Base-by-base conservation (phyloP, 2,888 invertebrate species). In the Epinotia ramella region DNA sequence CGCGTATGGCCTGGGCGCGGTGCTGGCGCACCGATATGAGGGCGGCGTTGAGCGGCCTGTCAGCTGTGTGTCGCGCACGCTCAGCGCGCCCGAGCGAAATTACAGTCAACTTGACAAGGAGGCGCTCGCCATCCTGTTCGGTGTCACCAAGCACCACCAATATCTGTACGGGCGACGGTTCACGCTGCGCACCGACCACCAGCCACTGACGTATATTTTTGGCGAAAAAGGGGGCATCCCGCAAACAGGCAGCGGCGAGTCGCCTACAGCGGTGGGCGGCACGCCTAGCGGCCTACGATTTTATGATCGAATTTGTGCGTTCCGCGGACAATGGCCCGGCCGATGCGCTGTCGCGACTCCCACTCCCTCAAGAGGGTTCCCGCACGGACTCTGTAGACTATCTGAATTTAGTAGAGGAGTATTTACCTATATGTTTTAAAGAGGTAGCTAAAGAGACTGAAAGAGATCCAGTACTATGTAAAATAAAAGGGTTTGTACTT, bases 31-130 rank as follows among this genome's bases (percentile, higher is more conserved):
- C n/a, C n/a, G n/a, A n/a, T n/a, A 53, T 53, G 53, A 53, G 24
- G 66, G 12, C 28, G 53, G 66, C 28, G 13, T 7, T 33, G 53
- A 33, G 20, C 28, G 66, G 28, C 28, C 28, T 33, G 77, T 82
- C n/a, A 75, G 77, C 16, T 83, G 77, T 60, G 81, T 71, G 1
- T 83, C 80, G 44, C 79, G 82, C 4, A 81, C 80, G 7, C 68
- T 84, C 11, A 79, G 68, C 62, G 60, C 46, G 6, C 77, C 83
- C 0, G 84, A 84, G 62, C 53, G 57, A 3, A 28, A 28, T 28
- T 28, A 28, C 28, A 28, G 2, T 28, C 28, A 28, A 5, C 28
- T 28, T 3, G 28, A 28, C 28, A 28, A 28, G 28, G 28, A 28
- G 28, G 28, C 28, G 28, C 28, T 28, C 28, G 28, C 11, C 77